Conservation (phyloP, 2,888 invertebrate species). For the Diabrotica balteata region DNA sequence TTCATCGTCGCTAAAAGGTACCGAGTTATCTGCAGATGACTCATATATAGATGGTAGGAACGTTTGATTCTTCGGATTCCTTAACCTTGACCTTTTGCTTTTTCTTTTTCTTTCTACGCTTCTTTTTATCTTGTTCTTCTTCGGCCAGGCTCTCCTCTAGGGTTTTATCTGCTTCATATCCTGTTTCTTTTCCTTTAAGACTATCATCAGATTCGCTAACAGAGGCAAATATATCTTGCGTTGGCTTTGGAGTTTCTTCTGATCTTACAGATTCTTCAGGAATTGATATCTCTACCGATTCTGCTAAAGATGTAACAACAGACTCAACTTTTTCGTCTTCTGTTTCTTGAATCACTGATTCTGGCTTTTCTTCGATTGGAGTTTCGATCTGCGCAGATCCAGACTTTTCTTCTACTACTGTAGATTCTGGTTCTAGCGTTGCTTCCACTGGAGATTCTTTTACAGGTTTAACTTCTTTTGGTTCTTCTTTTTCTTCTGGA, state of each 20-base stretch:
- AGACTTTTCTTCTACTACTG: background rate
- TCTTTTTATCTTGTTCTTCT: slow-evolving; percentile 57
- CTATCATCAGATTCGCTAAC: slow-evolving; percentile 53
- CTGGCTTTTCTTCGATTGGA: slow-evolving; percentile 4
- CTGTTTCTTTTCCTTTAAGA: slow-evolving; percentile 65
- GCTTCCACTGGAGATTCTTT: background rate
- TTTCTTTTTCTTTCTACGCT: slow-evolving; percentile 58
- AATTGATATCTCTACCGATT: slow-evolving; percentile 64
- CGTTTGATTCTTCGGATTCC: slow-evolving; percentile 61
- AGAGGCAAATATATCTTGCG: slow-evolving; percentile 59
- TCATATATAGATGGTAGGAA: slow-evolving; percentile 62
- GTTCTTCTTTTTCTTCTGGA: slow-evolving; percentile 41
- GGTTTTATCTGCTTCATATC: slow-evolving; percentile 77
- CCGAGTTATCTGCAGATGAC: slow-evolving; percentile 53
- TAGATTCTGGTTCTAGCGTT: background rate
- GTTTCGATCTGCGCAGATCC: background rate
- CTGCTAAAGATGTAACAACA: slow-evolving; percentile 62
- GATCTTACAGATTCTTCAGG: slow-evolving; percentile 61
- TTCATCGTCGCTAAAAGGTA: slow-evolving; percentile 59
- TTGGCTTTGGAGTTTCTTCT: slow-evolving; percentile 64
- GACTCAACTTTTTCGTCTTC: slow-evolving; percentile 51
- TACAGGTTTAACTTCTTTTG: slow-evolving; percentile 1
- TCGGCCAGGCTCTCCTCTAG: slow-evolving; percentile 65
- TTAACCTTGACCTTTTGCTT: slow-evolving; percentile 63
- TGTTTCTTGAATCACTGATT: background rate